Base-by-base conservation (phyloP, 2,888 invertebrate species). In the Luperina testacea region DNA sequence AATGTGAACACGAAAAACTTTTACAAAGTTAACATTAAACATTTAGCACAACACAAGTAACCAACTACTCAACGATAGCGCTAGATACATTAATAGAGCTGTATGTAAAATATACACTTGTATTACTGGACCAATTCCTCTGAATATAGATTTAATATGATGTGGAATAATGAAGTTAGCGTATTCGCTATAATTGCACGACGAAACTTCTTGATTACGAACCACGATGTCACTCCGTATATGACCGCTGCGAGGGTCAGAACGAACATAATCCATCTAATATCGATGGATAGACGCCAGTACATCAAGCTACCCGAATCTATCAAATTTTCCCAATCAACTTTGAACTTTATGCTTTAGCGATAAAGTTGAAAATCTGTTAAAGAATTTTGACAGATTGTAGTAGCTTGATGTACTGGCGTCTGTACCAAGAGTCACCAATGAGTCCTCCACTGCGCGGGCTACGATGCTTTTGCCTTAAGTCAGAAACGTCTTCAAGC, bases 201-300 rank as follows among this genome's bases (percentile, higher is more conserved):
- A 0, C 83, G 51, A 9, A 80, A 81, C 57, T 74, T 80, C 15
- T 74, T 65, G 57, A 80, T 63, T 8, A 81, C 4, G 38, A 48
- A 81, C 80, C 81, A 80, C 8, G 80, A 80, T 13, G 15, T 70
- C 8, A 80, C 42, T 17, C 81, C 80, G 42, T 80, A 81, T 20
- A 81, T 15, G 27, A 70, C n/a, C 11, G 74, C 42, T 15, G 27
- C 24, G 17, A 82, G 20, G 17, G 69, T 70, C 24, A 80, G 42
- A 0, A 68, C 80, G 15, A 80, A 45, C n/a, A 84, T 24, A n/a
- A 71, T 61, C 70, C 82, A 79, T 7, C 15, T 2, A 38, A 38
- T 38, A 38, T 38, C 38, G 38, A 38, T 38, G 32, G 32, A 32
- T 1, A 32, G 32, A 32, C 32, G 32, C 32, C 32, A 32, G 32